Evolutionary conservation across 2,113 vertebrate genomes (phyloP).

Genomic region (Azemiops feae): DNA sequence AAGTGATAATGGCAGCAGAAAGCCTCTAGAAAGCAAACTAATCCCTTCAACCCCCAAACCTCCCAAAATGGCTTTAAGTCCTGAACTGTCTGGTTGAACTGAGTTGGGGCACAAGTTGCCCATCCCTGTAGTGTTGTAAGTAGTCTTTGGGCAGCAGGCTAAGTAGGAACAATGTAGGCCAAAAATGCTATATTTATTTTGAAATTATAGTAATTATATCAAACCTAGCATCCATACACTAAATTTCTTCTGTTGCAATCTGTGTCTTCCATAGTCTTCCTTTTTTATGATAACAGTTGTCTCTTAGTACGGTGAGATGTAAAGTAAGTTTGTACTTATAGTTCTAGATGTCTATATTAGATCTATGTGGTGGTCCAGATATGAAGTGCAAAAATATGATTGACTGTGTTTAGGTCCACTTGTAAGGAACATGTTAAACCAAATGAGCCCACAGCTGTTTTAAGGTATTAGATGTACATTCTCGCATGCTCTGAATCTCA

Average conservation of each 20-base stretch:
- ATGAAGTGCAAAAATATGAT: background rate
- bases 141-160: background rate
- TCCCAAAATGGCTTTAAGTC: background rate
- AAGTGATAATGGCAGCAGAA: background rate
- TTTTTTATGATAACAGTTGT: background rate
- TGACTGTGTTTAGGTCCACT: background rate
- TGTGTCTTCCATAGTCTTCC: background rate
- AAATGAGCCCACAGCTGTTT: background rate
- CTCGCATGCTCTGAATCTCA: background rate
- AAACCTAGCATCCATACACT: background rate
- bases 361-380: background rate
- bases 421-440: background rate
- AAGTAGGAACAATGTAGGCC: background rate
- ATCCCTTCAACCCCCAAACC: background rate
- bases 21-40: background rate
- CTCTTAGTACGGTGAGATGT: background rate
- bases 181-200: background rate
- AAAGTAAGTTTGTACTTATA: background rate
- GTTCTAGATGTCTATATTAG: background rate
- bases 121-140: background rate
- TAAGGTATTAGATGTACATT: background rate
- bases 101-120: background rate
- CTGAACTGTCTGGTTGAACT: background rate
- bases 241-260: background rate
- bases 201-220: background rate